Evolutionary conservation across 2,797 vertebrate genomes (phyloP).

Genomic region (Megaceryle alcyon): DNA sequence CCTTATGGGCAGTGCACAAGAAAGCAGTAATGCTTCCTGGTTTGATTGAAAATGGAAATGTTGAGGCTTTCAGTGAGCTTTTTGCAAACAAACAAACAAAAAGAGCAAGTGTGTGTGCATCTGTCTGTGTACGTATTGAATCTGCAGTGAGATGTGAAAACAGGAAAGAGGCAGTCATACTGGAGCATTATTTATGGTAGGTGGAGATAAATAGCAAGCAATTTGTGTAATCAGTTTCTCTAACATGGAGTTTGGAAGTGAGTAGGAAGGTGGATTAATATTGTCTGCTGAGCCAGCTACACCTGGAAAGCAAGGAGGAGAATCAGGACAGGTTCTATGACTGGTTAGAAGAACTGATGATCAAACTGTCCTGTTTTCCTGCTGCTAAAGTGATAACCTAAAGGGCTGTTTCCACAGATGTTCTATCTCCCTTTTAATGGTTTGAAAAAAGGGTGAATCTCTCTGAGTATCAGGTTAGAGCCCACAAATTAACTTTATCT

Average conservation of each 20-base stretch:
- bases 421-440: neutral
- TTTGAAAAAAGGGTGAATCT: neutral
- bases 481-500: neutral
- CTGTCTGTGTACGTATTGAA: neutral
- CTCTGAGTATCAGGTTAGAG: neutral
- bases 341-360: neutral
- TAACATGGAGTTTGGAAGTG: slow-evolving; percentile 40
- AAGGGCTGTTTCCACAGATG: neutral
- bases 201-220: slow-evolving; percentile 46
- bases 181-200: slow-evolving; percentile 33
- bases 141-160: slow-evolving; percentile 24
- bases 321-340: neutral
- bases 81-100: neutral
- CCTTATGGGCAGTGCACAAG: neutral
- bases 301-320: neutral
- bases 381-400: neutral
- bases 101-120: neutral
- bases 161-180: slow-evolving; percentile 2
- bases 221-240: slow-evolving; percentile 49
- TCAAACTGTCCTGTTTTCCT: neutral
- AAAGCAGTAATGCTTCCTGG: neutral
- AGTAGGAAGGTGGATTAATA: slow-evolving; percentile 24
- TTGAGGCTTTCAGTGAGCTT: neutral
- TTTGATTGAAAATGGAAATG: neutral
- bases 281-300: neutral